Conservation (phyloP, 37 sponge, comb jelly and placozoan genomes). For the Haliclona indistincta region DNA sequence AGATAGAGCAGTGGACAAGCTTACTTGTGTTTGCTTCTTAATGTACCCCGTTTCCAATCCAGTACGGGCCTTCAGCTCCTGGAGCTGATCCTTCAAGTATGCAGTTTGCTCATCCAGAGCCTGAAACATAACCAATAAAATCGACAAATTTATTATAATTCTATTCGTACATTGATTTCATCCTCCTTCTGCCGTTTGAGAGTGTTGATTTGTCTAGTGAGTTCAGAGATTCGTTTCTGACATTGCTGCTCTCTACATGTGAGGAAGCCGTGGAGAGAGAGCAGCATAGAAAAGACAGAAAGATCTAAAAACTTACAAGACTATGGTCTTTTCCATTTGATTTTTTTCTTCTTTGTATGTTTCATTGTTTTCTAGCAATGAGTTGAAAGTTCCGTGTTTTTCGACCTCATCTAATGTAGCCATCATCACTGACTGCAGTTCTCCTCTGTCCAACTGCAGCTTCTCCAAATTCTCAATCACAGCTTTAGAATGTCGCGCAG, state of each 20-base stretch:
- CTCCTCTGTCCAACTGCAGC: conserved; percentile 54
- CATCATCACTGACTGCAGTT: conserved; percentile 44
- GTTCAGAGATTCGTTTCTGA: conserved; percentile 56
- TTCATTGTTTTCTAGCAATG: conserved; percentile 20
- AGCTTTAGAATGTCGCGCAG: conserved; percentile 37
- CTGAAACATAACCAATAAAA: conserved; percentile 33
- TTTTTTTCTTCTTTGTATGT: conserved; percentile 49
- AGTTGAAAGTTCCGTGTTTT: conserved; percentile 46
- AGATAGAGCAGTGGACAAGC: neutral
- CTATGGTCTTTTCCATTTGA: conserved; percentile 55
- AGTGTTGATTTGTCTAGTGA: conserved; percentile 59
- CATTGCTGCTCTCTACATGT: conserved; percentile 76
- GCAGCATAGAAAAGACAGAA: no score
- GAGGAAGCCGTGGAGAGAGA: neutral
- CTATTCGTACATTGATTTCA: conserved; percentile 40
- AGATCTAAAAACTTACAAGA: conserved; percentile 27
- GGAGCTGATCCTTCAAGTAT: conserved; percentile 89
- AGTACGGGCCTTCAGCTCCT: conserved; percentile 77
- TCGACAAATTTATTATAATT: neutral
- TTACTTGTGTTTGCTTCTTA: conserved; percentile 84
- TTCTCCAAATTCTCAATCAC: conserved; percentile 67
- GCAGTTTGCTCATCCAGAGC: conserved; percentile 86
- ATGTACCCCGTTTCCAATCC: conserved; percentile 65
- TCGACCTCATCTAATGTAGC: conserved; percentile 48
- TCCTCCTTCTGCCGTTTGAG: conserved; percentile 78